Evolutionary conservation across 2,797 vertebrate species (phyloP), one percentile per base, ranked within the genome.

Genomic region (Scolopax bukidnonensis): DNA sequence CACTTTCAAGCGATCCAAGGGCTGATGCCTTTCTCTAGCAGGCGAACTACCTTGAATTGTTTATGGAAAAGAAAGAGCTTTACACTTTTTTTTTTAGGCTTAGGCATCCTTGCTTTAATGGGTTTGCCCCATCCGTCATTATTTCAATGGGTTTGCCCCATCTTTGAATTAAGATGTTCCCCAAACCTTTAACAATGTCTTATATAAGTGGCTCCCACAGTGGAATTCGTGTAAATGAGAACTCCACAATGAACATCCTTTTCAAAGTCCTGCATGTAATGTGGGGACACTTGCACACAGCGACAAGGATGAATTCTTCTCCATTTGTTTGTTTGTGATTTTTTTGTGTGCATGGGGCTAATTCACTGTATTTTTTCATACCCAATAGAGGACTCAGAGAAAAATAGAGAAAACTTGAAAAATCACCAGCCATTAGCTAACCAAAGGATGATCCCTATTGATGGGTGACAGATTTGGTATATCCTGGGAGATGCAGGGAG

Each of bases 211-310:
- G 14, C 30, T 87, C 59, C 43, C 38, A 59, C 24, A 41, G 36
- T 43, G 67, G 77, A n/a, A 84, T 74, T 83, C 60, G 85, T 77
- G 50, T 75, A 96, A 97, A 95, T 82, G 93, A 92, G 84, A 95
- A 70, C 87, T 70, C 85, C 87, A 93, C 77, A 91, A 70, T 76
- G 56, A 74, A 16, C 48, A 63, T 95, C 86, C 69, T 59, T 96
- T 85, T 95, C 85, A 89, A 95, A 97, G 91, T 97, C 84, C 77
- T 96, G 68, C 30, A 59, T 89, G 78, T 78, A 77, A 87, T 79
- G n/a, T 74, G 56, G 76, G 60, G 73, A 90, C 80, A 83, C 70
- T 96, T 6, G 1, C 84, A 87, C 50, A 57, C 20, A 51, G 79
- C 0, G 1, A 90, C 95, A 80, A 90, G 21, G 69, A 73, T 65